These are phyloP conservation scores for Pionites leucogaster DNA, from an alignment of 2,113 vertebrate species.

Conservation along the genomic window DNA sequence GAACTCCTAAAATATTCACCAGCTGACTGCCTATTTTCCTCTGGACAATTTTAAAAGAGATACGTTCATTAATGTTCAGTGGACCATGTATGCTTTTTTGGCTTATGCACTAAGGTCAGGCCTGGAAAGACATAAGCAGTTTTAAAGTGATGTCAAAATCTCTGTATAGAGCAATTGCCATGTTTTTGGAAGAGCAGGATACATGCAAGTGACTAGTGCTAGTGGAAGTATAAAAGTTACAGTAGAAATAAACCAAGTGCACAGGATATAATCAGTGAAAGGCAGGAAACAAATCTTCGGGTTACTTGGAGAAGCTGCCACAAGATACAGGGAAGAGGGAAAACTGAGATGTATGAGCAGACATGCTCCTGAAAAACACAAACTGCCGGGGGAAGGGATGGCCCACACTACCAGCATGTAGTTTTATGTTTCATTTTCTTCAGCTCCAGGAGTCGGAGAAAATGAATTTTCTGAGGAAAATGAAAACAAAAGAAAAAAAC, in stretches of 20 bases:
- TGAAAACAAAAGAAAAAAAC: no score
- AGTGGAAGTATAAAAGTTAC: background rate
- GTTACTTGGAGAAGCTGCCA: background rate
- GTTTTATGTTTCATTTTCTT: no score
- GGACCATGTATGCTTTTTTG: background rate
- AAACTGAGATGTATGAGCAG: background rate
- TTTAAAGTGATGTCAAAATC: background rate
- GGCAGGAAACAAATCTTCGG: background rate
- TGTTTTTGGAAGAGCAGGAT: background rate
- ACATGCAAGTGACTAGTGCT: background rate
- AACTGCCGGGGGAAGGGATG: background rate
- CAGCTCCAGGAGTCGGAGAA: background rate
- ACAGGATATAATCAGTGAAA: background rate
- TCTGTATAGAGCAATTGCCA: background rate
- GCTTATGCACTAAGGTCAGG: background rate
- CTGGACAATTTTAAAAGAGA: background rate
- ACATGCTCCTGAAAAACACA: background rate
- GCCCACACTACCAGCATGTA: background rate
- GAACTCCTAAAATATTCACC: background rate
- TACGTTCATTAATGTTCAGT: background rate
- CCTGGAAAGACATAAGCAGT: background rate
- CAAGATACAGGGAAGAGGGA: background rate
- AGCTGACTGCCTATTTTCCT: background rate
- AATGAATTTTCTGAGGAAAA: background rate
- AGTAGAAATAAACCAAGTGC: background rate